phyloP scores from a whole-genome alignment of 2,113 vertebrate species.

The Pogona vitticeps region DNA sequence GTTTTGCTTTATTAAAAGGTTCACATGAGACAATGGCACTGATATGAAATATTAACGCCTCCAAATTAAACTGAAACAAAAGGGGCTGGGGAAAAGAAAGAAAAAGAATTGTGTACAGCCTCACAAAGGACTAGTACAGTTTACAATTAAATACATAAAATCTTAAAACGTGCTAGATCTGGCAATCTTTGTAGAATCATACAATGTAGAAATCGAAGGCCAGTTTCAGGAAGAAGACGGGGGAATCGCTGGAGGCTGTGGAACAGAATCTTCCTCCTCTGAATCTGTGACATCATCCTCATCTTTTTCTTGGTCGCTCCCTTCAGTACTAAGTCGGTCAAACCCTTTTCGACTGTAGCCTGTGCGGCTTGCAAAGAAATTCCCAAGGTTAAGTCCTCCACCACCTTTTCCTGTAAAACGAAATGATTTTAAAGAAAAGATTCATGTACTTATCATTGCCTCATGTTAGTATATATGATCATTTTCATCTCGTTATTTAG shows the following conservation, averaged over 20 bases:
- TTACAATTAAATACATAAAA: slow-evolving; percentile 85
- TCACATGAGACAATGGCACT: slow-evolving; percentile 71
- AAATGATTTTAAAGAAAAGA: neutral
- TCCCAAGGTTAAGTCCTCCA: slow-evolving; percentile 91
- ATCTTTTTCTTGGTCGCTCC: slow-evolving; percentile 94
- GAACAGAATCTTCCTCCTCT: slow-evolving; percentile 90
- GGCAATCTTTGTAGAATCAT: slow-evolving; percentile 54
- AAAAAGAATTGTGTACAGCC: slow-evolving; percentile 79
- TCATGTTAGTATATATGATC: neutral
- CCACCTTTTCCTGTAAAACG: slow-evolving; percentile 83
- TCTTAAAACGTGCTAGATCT: slow-evolving; percentile 78
- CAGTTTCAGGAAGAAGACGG: slow-evolving; percentile 76
- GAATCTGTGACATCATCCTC: slow-evolving; percentile 91
- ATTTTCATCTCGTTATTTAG: neutral
- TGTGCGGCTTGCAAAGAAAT: slow-evolving; percentile 92
- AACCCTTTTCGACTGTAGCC: slow-evolving; percentile 95
- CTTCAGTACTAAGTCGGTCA: slow-evolving; percentile 94
- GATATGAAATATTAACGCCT: slow-evolving; percentile 67
- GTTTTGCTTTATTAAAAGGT: slow-evolving; percentile 67
- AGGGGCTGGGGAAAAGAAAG: slow-evolving; percentile 29
- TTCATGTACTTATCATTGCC: neutral
- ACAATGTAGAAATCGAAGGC: slow-evolving; percentile 42
- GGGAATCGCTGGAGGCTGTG: slow-evolving; percentile 67
- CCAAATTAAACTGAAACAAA: slow-evolving; percentile 62
- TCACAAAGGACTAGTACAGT: slow-evolving; percentile 84